Evolutionary conservation across 2,113 vertebrate species (phyloP).

Genomic region (Chlorocebus sabaeus): DNA sequence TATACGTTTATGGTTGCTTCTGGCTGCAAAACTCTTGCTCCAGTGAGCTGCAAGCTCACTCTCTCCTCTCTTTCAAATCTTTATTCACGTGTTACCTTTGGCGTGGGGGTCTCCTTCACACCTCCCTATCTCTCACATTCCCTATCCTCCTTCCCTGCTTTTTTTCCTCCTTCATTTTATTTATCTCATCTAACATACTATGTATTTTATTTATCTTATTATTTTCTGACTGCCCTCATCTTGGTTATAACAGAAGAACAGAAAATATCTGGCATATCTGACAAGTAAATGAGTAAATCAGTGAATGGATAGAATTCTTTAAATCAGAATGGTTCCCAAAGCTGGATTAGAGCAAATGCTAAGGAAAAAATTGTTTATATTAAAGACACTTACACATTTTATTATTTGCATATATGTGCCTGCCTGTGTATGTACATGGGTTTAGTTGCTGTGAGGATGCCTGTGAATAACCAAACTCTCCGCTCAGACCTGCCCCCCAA

Average conservation of each 20-base stretch:
- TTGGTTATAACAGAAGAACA: not conserved
- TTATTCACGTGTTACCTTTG: not conserved
- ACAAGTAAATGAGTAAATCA: not conserved
- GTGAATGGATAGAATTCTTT: not conserved
- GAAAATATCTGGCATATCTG: not conserved
- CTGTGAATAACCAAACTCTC: not conserved
- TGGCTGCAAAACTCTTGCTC: not conserved
- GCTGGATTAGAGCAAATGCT: not conserved
- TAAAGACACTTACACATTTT: not conserved
- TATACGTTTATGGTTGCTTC: not conserved
- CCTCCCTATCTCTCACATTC: not conserved
- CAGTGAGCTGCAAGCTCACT: not conserved
- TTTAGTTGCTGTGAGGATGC: not conserved
- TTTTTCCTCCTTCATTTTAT: not conserved
- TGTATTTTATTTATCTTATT: not conserved
- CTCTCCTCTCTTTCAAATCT: not conserved
- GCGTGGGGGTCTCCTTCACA: not conserved
- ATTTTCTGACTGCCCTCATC: not conserved
- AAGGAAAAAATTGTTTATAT: not conserved
- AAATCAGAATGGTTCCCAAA: constrained; percentile 1
- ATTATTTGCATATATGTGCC: not conserved
- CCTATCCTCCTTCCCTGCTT: not conserved
- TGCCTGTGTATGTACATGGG: not conserved
- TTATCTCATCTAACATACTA: not conserved
- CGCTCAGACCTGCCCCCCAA: not conserved